phyloP scores from a whole-genome alignment of 2,113 vertebrate genomes.

The Brachyistius frenatus region DNA sequence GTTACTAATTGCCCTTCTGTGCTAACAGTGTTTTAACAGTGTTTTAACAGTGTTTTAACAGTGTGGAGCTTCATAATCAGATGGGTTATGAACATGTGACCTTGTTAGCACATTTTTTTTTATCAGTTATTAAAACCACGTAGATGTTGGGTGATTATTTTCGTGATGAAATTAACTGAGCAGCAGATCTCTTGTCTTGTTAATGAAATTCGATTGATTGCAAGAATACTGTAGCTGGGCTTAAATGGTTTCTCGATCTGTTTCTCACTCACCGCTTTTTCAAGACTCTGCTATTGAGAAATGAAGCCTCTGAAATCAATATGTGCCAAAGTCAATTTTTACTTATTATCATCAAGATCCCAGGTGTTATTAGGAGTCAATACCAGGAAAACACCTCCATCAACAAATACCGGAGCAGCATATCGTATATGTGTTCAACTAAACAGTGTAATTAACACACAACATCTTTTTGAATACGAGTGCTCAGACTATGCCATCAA shows the following conservation, averaged over 20 bases:
- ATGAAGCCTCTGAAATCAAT: slow-evolving; percentile 87
- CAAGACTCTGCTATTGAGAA: slow-evolving; percentile 84
- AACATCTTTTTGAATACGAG: slow-evolving; percentile 25
- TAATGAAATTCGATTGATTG: slow-evolving; percentile 88
- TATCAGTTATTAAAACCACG: slow-evolving; percentile 16
- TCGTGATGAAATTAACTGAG: slow-evolving; percentile 84
- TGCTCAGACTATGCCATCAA: not conserved
- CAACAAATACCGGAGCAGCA: slow-evolving; percentile 67
- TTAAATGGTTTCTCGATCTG: slow-evolving; percentile 79
- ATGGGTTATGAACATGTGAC: not conserved
- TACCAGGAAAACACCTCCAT: slow-evolving; percentile 83
- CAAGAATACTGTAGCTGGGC: slow-evolving; percentile 80
- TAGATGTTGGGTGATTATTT: slow-evolving; percentile 66
- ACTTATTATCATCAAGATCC: slow-evolving; percentile 87
- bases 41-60: not conserved
- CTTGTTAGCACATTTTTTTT: slow-evolving; percentile 3
- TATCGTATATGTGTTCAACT: slow-evolving; percentile 27
- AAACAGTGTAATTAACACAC: slow-evolving; percentile 49
- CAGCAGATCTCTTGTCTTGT: slow-evolving; percentile 81
- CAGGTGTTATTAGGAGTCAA: slow-evolving; percentile 86
- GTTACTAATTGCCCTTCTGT: not conserved
- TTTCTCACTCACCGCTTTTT: slow-evolving; percentile 83
- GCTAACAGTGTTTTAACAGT: not conserved
- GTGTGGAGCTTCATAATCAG: too few relatives aligned
- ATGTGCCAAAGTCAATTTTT: slow-evolving; percentile 86